Conservation (phyloP, 2,113 vertebrate genomes). For the Microcebus murinus region DNA sequence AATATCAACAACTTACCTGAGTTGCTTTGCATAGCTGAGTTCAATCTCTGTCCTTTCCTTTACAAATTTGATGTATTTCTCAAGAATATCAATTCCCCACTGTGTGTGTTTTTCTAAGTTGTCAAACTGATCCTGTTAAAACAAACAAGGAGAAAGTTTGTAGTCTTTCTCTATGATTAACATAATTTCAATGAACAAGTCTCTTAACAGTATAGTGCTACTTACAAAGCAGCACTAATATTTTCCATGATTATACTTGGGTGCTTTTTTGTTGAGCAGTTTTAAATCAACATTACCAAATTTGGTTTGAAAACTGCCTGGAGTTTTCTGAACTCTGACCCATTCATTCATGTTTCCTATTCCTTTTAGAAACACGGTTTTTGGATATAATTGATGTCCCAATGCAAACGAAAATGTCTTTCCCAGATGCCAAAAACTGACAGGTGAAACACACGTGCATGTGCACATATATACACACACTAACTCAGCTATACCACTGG, state of each 20-base stretch:
- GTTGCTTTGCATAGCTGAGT: slow-evolving; percentile 98
- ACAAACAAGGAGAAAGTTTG: slow-evolving; percentile 47
- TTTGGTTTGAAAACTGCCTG: neutral
- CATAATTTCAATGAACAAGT: neutral
- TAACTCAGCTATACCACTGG: neutral
- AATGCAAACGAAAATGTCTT: neutral
- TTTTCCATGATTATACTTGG: slow-evolving; percentile 69
- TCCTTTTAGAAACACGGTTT: neutral
- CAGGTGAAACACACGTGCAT: neutral
- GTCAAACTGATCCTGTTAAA: slow-evolving; percentile 96
- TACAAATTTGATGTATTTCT: slow-evolving; percentile 98
- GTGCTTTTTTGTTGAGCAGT: neutral
- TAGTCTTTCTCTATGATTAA: slow-evolving; percentile 15
- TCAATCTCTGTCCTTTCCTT: slow-evolving; percentile 98
- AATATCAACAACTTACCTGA: slow-evolving; percentile 91
- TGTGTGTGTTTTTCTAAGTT: slow-evolving; percentile 98
- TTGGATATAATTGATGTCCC: neutral
- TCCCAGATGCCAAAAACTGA: neutral
- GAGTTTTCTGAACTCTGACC: neutral
- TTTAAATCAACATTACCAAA: slow-evolving; percentile 65
- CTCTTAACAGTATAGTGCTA: neutral
- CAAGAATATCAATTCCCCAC: slow-evolving; percentile 96
- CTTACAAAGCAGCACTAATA: neutral
- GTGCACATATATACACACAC: neutral
- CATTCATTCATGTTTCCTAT: neutral